Base-by-base conservation (phyloP, 2,888 invertebrate species). In the Polymixis flavicincta region DNA sequence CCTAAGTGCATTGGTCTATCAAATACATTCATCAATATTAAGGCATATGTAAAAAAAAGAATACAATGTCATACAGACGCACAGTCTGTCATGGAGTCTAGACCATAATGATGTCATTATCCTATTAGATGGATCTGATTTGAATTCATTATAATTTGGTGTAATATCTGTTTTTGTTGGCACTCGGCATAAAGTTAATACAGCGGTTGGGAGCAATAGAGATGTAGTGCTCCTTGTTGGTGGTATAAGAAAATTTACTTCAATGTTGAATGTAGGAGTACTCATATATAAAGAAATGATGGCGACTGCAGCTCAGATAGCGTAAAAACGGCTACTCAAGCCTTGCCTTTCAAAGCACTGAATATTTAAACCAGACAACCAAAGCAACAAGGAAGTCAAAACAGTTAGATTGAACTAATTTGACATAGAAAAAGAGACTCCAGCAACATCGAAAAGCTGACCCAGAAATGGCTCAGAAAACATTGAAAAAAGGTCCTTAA, bases 61-160 rank as follows among this genome's bases (percentile, higher is more conserved):
- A 45, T 32, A 45, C 32, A 22, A 67, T 64, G 37, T 48, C 77
- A 67, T 70, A 64, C 61, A 84, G 87, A 84, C 87, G 7, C 37
- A 22, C 57, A 71, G 87, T 85, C 85, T 85, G 32, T 80, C 66
- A 67, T n/a, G 48, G 32, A 67, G 81, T 74, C 75, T 78, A 82
- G 67, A 63, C 73, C 6, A 17, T 78, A 76, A 78, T 78, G 74
- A 85, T 82, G 79, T 74, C 76, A 82, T 71, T 79, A 85, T 75
- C 25, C 13, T 69, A 69, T 69, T 59, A 63, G 6, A 75, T 76
- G 14, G 52, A 74, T 67, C 45, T 61, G 78, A 68, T 65, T 57
- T 60, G n/a, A 54, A 78, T 71, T 45, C 19, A 71, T 60, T 83
- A 37, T 55, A 50, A 70, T 71, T 32, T 25, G 19, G 22, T 19